phyloP scores from a whole-genome alignment of 2,888 invertebrate genomes.

The Ptychoptera contaminata region DNA sequence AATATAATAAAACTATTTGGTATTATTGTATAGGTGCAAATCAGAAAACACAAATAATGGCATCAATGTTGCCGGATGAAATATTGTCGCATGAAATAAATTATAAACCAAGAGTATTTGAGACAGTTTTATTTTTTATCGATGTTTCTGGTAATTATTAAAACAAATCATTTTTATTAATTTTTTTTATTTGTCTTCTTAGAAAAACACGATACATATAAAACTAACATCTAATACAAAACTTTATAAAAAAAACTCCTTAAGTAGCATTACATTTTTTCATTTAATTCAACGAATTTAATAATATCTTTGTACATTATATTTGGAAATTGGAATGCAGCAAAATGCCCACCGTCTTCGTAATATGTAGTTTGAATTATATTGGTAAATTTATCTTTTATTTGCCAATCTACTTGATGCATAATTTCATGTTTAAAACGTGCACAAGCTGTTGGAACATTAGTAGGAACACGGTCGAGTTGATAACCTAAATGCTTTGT shows the following conservation, averaged over 20 bases:
- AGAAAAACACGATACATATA: background rate
- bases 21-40: too few species aligned
- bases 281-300: conserved; percentile 31
- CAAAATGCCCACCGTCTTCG: conserved; percentile 69
- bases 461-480: conserved; percentile 39
- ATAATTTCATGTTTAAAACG: conserved; percentile 54
- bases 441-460: conserved; percentile 58
- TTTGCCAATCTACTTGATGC: conserved; percentile 39
- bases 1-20: too few species aligned
- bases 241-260: background rate
- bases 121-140: background rate
- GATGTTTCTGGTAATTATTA: conserved; percentile 1
- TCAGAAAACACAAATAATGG: background rate
- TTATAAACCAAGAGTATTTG: conserved; percentile 1
- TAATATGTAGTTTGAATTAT: conserved; percentile 50
- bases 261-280: background rate
- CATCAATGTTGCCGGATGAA: conserved; percentile 3
- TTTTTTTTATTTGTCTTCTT: background rate
- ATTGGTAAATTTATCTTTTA: conserved; percentile 45
- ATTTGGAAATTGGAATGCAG: conserved; percentile 62
- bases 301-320: conserved; percentile 55
- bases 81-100: background rate
- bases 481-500: conserved; percentile 14
- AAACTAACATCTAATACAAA: background rate
- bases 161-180: background rate